Conservation (phyloP, 2,797 vertebrate species). For the Gila robusta region DNA sequence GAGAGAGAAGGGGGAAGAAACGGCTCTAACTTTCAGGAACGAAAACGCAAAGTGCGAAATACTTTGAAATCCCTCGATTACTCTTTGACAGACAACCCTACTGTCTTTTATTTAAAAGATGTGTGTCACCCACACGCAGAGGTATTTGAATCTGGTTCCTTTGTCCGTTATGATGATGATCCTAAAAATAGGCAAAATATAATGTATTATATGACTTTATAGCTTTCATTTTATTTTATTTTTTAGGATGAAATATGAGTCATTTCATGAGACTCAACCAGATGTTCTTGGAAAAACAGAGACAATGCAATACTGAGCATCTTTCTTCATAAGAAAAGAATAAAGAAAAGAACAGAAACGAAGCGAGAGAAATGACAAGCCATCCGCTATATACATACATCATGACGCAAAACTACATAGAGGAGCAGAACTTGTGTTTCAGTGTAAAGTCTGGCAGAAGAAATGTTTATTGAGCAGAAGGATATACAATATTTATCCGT, state of each 20-base stretch:
- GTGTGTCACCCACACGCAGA: too few species aligned
- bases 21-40: conserved; percentile 21
- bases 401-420: not conserved
- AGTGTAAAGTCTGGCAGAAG: conserved; percentile 13
- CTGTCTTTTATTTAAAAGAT: not conserved
- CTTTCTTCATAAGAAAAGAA: not conserved
- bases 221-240: too few species aligned
- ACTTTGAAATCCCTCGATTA: not conserved
- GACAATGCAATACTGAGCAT: not conserved
- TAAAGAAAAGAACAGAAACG: not conserved
- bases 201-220: too few species aligned
- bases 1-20: not conserved
- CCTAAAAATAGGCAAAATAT: too few species aligned
- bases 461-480: conserved; percentile 37
- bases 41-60: not conserved
- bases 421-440: not conserved
- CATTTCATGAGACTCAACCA: not conserved
- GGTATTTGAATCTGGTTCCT: too few species aligned
- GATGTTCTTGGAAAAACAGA: not conserved
- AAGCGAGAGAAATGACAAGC: not conserved
- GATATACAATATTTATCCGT: conserved; percentile 36
- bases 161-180: too few species aligned
- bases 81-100: not conserved
- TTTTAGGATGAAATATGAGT: not conserved
- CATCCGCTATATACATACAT: not conserved